Evolutionary conservation across 2,113 vertebrate species (phyloP).

Genomic region (Crotalus tigris): DNA sequence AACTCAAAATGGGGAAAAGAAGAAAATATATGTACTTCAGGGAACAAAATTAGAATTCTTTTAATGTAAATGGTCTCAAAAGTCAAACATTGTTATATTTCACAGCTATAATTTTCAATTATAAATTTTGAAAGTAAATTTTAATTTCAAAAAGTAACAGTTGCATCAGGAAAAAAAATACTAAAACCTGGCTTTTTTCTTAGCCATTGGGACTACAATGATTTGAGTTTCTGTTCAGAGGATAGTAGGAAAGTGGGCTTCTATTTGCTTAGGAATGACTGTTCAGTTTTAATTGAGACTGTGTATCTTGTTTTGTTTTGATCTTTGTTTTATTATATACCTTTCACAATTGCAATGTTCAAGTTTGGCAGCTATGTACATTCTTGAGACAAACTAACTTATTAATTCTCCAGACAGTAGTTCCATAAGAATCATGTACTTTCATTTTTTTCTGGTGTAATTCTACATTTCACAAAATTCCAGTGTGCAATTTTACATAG

Average conservation of each 20-base stretch:
- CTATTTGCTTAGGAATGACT: background rate
- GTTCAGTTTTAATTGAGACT: background rate
- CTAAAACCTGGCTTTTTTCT: background rate
- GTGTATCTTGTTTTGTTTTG: background rate
- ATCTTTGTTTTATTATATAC: background rate
- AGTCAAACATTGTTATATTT: background rate
- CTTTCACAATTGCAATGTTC: background rate
- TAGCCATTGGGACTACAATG: background rate
- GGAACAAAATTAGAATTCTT: background rate
- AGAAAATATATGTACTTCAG: background rate
- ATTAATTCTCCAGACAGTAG: background rate
- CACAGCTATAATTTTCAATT: background rate
- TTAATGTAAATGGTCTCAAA: background rate
- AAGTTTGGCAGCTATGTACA: background rate
- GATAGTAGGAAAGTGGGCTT: background rate
- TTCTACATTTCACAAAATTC: background rate
- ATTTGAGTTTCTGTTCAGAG: background rate
- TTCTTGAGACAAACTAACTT: background rate
- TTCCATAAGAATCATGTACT: background rate
- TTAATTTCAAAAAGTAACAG: background rate
- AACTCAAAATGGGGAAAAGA: background rate
- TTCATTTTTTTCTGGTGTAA: background rate
- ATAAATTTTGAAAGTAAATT: conserved; percentile 19
- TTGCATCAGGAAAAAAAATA: background rate
- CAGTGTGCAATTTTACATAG: conserved; percentile 25